A percentile compares a stretch with the other conserved stretches of the same genome.
Evolutionary conservation across 2,113 vertebrate genomes (phyloP).

Genomic region (Tragelaphus buxtoni): DNA sequence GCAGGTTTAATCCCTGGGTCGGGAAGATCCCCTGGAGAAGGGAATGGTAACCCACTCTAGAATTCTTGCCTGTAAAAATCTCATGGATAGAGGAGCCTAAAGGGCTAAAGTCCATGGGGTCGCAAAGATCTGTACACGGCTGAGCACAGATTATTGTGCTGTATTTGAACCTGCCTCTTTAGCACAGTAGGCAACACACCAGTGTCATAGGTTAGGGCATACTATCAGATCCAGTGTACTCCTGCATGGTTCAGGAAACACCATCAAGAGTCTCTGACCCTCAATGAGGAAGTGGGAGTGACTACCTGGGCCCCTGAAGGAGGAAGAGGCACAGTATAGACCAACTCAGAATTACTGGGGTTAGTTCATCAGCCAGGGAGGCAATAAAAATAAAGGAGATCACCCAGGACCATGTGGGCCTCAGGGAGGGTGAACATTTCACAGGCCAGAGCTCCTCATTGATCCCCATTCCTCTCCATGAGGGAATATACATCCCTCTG

Average conservation of each 20-base stretch:
- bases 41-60: neutral
- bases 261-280: neutral
- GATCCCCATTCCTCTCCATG: neutral
- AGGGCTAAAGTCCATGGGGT: neutral
- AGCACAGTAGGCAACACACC: neutral
- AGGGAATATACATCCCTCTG: neutral
- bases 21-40: neutral
- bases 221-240: neutral
- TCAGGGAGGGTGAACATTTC: neutral
- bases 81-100: neutral
- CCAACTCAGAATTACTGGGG: neutral
- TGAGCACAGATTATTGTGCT: neutral
- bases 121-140: fast-evolving
- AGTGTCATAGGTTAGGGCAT: neutral
- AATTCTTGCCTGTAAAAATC: neutral
- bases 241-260: neutral
- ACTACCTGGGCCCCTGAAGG: neutral
- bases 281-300: neutral
- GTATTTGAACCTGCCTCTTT: neutral
- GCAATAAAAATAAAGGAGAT: neutral
- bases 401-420: neutral
- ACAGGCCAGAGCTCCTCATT: neutral
- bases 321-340: neutral
- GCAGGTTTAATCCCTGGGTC: neutral
- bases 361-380: neutral